Percentiles rank a stretch among this genome's conserved stretches.
Conservation (phyloP, 2,888 invertebrate genomes). For the Phorcus lineatus region DNA sequence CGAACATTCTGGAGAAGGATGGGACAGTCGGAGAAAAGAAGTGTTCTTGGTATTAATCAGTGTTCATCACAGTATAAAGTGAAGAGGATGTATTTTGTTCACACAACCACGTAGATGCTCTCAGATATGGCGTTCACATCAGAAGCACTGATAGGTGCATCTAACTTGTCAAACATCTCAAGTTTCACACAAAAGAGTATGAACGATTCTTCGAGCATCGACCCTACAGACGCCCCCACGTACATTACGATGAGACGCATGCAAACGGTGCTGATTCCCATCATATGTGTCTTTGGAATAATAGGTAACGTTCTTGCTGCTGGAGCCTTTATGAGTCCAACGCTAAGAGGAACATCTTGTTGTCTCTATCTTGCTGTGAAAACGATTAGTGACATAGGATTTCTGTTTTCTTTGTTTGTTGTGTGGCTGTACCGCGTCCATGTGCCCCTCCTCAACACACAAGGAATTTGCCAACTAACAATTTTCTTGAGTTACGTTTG, state of each 20-base stretch:
- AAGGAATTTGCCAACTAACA: conserved; percentile 30
- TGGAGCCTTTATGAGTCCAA: conserved; percentile 25
- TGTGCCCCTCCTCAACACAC: conserved; percentile 24
- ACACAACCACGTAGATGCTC: no score
- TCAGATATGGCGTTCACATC: no score
- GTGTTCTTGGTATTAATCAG: no score
- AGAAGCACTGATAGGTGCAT: no score
- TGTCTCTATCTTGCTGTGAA: conserved; percentile 34
- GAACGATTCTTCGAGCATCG: no score
- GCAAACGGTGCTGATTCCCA: conserved; percentile 33
- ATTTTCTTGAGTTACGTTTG: conserved; percentile 36
- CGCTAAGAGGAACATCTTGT: conserved; percentile 33
- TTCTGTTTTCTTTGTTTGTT: conserved; percentile 32
- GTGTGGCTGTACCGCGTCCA: conserved; percentile 32
- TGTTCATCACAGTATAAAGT: no score
- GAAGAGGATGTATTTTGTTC: no score
- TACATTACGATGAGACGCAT: conserved; percentile 24
- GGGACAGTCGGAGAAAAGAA: no score
- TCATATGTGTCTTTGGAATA: conserved; percentile 31
- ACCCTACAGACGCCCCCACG: background rate
- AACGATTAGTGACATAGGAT: conserved; percentile 32
- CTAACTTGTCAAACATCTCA: no score
- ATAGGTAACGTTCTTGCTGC: conserved; percentile 36
- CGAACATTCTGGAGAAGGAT: no score
- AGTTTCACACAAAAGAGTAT: no score